Evolutionary conservation across 2,888 invertebrate species (phyloP).

Genomic region (Apodemia arnacis): DNA sequence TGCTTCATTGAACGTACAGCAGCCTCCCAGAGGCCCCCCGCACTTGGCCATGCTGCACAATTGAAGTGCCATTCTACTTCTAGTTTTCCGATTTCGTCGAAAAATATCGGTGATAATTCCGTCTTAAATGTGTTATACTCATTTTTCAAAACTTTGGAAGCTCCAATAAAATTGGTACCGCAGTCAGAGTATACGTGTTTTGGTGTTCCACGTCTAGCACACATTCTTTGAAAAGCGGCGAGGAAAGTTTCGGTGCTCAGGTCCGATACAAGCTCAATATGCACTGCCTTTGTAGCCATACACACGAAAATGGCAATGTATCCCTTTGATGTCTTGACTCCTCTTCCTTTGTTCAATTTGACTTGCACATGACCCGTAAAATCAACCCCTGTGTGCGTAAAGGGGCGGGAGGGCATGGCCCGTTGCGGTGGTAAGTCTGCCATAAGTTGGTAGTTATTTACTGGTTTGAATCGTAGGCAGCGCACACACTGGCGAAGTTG

Average conservation of each 20-base stretch:
- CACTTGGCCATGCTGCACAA: neutral
- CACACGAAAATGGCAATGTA: neutral
- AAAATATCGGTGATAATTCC: neutral
- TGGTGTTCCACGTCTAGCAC: neutral
- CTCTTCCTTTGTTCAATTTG: neutral
- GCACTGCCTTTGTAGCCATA: neutral
- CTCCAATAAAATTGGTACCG: slow-evolving; percentile 1
- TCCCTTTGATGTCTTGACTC: neutral
- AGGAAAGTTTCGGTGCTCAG: neutral
- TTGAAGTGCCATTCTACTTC: neutral
- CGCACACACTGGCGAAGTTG: neutral
- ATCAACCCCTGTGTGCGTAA: neutral
- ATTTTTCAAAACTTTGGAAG: neutral
- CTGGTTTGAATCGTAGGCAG: neutral
- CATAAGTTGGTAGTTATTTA: neutral
- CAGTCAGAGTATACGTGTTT: neutral
- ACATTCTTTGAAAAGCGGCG: neutral
- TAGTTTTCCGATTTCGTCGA: neutral
- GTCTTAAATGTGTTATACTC: neutral
- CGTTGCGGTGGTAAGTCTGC: neutral
- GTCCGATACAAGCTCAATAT: neutral
- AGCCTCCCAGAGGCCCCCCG: neutral
- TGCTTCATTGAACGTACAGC: neutral
- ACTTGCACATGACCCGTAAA: neutral
- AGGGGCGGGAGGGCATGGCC: neutral